Conservation (phyloP, 23 tunicate species). For the Trididemnum miniatum region DNA sequence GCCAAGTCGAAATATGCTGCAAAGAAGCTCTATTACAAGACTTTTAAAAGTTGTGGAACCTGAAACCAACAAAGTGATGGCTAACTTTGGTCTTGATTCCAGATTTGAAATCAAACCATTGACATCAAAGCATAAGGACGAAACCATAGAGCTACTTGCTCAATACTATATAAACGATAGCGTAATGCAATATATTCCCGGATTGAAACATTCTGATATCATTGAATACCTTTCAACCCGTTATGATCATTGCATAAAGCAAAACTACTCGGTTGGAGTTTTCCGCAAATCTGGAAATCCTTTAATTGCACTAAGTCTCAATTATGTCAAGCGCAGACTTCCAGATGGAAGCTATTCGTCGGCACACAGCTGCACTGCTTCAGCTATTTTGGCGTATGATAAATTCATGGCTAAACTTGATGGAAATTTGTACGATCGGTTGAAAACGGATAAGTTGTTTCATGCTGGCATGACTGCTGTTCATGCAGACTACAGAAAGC, state of each 20-base stretch:
- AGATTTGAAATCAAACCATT: background rate
- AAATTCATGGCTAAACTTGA: background rate
- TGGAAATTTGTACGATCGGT: background rate
- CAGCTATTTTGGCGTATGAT: background rate
- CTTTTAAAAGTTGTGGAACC: no score
- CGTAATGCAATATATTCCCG: background rate
- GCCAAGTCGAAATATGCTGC: no score
- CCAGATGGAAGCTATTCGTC: no score
- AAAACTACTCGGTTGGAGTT: background rate
- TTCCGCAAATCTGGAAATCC: background rate
- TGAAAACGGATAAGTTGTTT: background rate
- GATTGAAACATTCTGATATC: background rate
- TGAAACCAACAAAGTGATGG: no score
- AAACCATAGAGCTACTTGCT: background rate
- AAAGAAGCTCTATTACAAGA: no score
- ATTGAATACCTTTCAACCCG: background rate
- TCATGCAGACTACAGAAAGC: background rate
- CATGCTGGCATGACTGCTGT: background rate
- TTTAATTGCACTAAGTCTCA: background rate
- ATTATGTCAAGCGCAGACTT: background rate
- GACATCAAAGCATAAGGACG: background rate
- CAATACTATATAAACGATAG: background rate
- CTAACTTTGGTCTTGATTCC: background rate
- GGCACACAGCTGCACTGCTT: no score
- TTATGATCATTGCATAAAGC: background rate